Evolutionary conservation across 2,113 vertebrate genomes (phyloP).

Genomic region (Orycteropus afer): DNA sequence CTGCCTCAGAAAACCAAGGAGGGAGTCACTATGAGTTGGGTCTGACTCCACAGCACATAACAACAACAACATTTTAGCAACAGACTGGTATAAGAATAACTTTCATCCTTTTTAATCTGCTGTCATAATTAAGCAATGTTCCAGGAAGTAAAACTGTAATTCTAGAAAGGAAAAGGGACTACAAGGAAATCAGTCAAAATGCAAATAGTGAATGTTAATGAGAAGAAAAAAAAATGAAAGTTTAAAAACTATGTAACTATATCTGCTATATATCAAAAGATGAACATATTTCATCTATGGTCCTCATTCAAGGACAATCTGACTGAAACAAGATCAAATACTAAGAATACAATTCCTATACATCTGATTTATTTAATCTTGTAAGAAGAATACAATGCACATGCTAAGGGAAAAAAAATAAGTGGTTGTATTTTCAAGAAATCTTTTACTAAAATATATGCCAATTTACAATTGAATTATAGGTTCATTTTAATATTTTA

Average conservation of each 20-base stretch:
- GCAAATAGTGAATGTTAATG: neutral
- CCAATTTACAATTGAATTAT: conserved; percentile 23
- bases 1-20: too few species aligned
- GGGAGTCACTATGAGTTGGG: too few species aligned
- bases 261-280: neutral
- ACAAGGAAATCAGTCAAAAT: conserved; percentile 33
- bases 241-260: neutral
- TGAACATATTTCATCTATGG: neutral
- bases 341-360: neutral
- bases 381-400: neutral
- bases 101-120: conserved; percentile 13
- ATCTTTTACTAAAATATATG: conserved; percentile 42
- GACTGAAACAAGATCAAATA: neutral
- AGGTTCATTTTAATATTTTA: conserved; percentile 63
- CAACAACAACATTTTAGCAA: conserved; percentile 36
- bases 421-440: conserved; percentile 40
- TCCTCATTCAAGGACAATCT: conserved; percentile 29
- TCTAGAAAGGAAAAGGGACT: neutral
- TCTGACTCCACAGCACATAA: too few species aligned
- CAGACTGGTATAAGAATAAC: neutral
- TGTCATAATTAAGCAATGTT: conserved; percentile 53
- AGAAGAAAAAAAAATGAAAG: neutral
- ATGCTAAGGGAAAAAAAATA: neutral
- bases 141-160: neutral
- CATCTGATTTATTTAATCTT: neutral